Conservation (phyloP, 2,113 vertebrate species). For the Procavia capensis region DNA sequence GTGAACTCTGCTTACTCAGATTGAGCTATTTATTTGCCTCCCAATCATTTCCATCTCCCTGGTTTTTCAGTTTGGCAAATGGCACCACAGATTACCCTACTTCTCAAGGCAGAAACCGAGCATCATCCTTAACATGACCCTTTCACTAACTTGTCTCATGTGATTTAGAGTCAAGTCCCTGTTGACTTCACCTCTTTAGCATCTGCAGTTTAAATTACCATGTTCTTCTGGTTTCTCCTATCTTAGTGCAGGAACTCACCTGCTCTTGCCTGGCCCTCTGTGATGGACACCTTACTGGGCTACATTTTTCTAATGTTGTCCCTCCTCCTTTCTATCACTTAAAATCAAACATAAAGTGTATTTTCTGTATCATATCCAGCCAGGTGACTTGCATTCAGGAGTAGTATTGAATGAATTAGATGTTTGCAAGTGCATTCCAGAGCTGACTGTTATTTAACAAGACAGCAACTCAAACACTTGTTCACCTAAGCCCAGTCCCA, state of each 20-base stretch:
- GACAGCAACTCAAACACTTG: neutral
- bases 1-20: neutral
- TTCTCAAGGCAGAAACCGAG: neutral
- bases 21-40: neutral
- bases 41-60: fast-evolving
- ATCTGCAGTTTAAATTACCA: neutral
- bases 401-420: neutral
- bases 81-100: neutral
- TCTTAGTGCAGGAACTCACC: too few relatives aligned
- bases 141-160: neutral
- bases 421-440: neutral
- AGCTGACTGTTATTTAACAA: neutral
- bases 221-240: neutral
- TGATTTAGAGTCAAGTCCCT: neutral
- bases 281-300: neutral
- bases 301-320: neutral
- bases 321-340: neutral
- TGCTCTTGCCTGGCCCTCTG: neutral
- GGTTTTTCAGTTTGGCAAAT: neutral
- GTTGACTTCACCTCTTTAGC: neutral
- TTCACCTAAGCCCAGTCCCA: neutral
- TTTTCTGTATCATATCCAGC: neutral
- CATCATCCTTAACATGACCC: fast-evolving
- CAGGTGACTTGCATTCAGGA: neutral
- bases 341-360: neutral